Evolutionary conservation across 2,888 invertebrate species (phyloP).

Genomic region (Beris morrisii): DNA sequence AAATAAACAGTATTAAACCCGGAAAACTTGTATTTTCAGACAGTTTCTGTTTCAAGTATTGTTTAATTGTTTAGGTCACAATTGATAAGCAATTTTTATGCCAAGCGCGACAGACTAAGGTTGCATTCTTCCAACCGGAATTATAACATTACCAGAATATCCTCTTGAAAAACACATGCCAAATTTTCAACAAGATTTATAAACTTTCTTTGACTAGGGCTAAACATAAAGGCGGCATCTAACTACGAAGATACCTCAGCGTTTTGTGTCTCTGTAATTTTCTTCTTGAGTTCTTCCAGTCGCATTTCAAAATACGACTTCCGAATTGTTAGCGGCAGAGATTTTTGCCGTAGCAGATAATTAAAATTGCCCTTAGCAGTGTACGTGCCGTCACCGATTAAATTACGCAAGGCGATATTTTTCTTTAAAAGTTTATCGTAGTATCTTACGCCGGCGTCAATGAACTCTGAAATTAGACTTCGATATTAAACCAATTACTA

Average conservation of each 20-base stretch:
- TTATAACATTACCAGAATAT: too few relatives aligned
- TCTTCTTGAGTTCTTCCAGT: slow-evolving; percentile 52
- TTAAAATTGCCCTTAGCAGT: slow-evolving; percentile 72
- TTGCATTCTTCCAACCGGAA: too few relatives aligned
- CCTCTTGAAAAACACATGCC: too few relatives aligned
- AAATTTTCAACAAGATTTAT: too few relatives aligned
- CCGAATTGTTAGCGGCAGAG: slow-evolving; percentile 66
- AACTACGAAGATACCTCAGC: background rate
- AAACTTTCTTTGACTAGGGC: too few relatives aligned
- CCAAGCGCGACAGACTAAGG: too few relatives aligned
- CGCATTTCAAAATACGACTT: slow-evolving; percentile 66
- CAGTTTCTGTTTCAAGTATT: too few relatives aligned
- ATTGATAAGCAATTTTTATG: too few relatives aligned
- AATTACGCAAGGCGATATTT: slow-evolving; percentile 70
- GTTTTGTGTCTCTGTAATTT: slow-evolving; percentile 17
- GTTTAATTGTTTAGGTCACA: too few relatives aligned
- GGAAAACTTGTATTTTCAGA: too few relatives aligned
- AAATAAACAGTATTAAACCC: too few relatives aligned
- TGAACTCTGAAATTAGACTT: slow-evolving; percentile 56
- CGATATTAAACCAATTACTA: background rate
- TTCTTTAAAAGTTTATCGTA: slow-evolving; percentile 72
- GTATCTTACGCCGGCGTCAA: slow-evolving; percentile 74
- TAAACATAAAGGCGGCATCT: too few relatives aligned
- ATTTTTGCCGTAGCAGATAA: slow-evolving; percentile 65
- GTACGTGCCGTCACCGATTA: slow-evolving; percentile 67